Base-by-base conservation (phyloP, 2,888 invertebrate species). In the Drosophila greeni region DNA sequence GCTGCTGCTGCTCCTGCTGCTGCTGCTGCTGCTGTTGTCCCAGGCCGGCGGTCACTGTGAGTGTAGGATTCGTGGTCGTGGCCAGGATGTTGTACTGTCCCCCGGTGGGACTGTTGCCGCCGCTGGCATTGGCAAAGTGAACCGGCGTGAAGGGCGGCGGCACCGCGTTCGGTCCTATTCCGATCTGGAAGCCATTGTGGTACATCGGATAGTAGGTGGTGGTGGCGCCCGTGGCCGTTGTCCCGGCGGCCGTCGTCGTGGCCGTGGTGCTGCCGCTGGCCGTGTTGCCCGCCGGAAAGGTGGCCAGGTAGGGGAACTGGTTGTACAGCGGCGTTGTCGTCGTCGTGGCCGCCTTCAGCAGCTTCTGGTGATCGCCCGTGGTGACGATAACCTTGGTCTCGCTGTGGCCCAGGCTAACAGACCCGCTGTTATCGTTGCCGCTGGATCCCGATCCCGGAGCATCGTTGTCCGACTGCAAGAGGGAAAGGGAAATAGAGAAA, bases 61-160 rank as follows among this genome's bases (percentile, higher is more conserved):
- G 40, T 40, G 82, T 76, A 2, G 80, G 59, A 72, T 81, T 81
- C 12, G 45, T 31, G 20, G 79, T 67, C 39, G 86, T 73, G 6
- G 82, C 70, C 14, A 80, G 37, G 14, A 80, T 66, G 47, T 80
- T 81, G 34, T 84, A 81, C 39, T 83, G 84, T 0, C 75, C 69
- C 1, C 75, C 69, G 5, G 78, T 73, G 3, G 85, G 74, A 48
- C 81, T 74, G 31, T 72, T 75, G n/a, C 70, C 74, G 16, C 74
- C 73, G 26, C 76, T 80, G 53, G 79, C 73, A 26, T 84, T 86
- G 55, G 86, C 73, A 73, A 88, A 88, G 58, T 88, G 88, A 33
- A 88, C 89, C 7, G 88, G 88, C 4, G 88, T 88, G 58, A 88
- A 88, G 9, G 88, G 88, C 24, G 88, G 88, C 67, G 88, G 88